Conservation (phyloP, 2,797 vertebrate genomes). For the Todus mexicanus region DNA sequence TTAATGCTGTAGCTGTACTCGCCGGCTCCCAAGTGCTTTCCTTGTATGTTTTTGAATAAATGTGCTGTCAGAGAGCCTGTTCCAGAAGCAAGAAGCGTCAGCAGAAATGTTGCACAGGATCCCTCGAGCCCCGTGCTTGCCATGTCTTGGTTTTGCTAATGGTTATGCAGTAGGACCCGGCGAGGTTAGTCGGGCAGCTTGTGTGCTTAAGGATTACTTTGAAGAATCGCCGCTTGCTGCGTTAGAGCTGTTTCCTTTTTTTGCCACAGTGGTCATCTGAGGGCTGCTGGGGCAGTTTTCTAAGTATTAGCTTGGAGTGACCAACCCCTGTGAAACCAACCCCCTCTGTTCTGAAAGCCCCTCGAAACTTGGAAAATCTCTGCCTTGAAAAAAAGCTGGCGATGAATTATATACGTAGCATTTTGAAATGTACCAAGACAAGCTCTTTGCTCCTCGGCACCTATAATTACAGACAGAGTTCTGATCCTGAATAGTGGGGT, state of each 20-base stretch:
- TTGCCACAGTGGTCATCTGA: not conserved
- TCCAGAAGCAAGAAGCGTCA: not conserved
- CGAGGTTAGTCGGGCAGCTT: not conserved
- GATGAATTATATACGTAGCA: not conserved
- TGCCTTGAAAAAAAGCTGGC: not conserved
- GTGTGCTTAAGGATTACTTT: not conserved
- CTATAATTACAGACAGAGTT: slow-evolving; percentile 3
- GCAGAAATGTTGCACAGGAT: not conserved
- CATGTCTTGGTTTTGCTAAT: not conserved
- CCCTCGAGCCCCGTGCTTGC: not conserved
- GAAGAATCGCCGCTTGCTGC: not conserved
- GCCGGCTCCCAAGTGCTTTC: not conserved
- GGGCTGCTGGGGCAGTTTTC: not conserved
- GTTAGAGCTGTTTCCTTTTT: not conserved
- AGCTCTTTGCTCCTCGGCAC: not conserved
- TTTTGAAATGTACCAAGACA: not conserved
- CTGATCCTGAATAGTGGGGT: not conserved
- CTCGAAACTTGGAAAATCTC: not conserved
- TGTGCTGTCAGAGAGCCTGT: not conserved
- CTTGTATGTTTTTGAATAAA: not conserved
- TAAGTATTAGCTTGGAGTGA: not conserved
- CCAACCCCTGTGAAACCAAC: not conserved
- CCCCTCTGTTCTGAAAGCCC: not conserved
- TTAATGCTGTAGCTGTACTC: not conserved
- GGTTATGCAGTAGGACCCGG: not conserved